phyloP scores from a whole-genome alignment of 2,888 invertebrate genomes.

The Biston betularia region DNA sequence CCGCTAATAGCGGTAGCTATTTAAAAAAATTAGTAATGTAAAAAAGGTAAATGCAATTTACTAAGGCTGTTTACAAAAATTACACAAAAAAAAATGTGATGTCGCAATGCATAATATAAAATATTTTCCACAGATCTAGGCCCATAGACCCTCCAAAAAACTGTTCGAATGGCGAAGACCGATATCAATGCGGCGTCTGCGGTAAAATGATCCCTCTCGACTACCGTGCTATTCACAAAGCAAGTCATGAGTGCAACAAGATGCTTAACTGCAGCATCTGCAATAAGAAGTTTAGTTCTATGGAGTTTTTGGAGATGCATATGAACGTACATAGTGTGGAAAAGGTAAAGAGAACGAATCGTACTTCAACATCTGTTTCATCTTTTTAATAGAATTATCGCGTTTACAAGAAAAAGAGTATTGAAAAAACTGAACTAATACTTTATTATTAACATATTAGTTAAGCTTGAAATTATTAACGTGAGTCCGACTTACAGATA shows the following conservation, averaged over 20 bases:
- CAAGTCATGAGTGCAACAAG: slow-evolving; percentile 88
- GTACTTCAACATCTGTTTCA: too few relatives aligned
- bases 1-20: too few relatives aligned
- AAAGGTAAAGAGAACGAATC: slow-evolving; percentile 67
- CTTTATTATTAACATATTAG: too few relatives aligned
- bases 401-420: too few relatives aligned
- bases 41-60: too few relatives aligned
- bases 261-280: slow-evolving; percentile 89
- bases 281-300: slow-evolving; percentile 89
- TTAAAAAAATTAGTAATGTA: too few relatives aligned
- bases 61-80: not conserved
- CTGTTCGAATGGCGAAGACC: slow-evolving; percentile 60
- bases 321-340: slow-evolving; percentile 88
- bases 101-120: not conserved
- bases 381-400: too few relatives aligned
- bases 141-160: slow-evolving; percentile 80
- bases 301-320: slow-evolving; percentile 90
- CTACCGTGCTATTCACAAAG: slow-evolving; percentile 87
- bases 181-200: slow-evolving; percentile 84
- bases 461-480: too few relatives aligned
- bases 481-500: too few relatives aligned
- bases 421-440: too few relatives aligned
- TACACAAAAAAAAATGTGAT: not conserved
- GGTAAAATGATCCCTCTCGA: slow-evolving; percentile 76
- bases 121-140: slow-evolving; percentile 58